These are phyloP conservation scores for Acanthurus lineatus DNA, from an alignment of 2,797 vertebrate genomes.

Conservation along the genomic window DNA sequence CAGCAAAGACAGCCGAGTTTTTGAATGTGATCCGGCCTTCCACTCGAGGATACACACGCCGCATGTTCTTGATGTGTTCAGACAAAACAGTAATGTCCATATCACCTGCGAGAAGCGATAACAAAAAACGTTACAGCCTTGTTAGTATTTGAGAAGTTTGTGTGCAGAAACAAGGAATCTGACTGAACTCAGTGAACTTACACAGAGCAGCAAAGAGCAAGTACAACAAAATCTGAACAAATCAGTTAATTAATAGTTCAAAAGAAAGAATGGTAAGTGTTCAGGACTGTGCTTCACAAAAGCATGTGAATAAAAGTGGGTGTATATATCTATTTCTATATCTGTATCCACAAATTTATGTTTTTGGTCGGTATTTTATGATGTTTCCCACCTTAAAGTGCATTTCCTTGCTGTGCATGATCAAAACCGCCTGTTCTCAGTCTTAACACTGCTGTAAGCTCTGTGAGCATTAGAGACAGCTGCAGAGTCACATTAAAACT, in stretches of 20 bases:
- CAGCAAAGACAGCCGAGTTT: constrained; percentile 53
- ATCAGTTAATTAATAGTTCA: too few species aligned
- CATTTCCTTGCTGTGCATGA: not conserved
- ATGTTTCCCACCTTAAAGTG: not conserved
- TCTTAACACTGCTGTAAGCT: not conserved
- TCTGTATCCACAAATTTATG: too few species aligned
- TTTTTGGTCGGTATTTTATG: not conserved
- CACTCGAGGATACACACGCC: constrained; percentile 87
- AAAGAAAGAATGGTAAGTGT: too few species aligned
- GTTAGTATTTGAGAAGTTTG: not conserved
- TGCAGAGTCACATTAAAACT: not conserved
- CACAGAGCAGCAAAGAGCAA: too few species aligned
- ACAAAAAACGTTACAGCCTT: not conserved
- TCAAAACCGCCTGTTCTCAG: not conserved
- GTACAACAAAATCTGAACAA: too few species aligned
- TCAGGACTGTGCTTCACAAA: too few species aligned
- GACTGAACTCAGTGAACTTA: too few species aligned
- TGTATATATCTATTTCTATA: too few species aligned
- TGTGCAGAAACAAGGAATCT: too few species aligned
- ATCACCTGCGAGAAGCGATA: constrained; percentile 82
- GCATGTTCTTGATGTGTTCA: constrained; percentile 87
- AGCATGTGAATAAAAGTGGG: too few species aligned
- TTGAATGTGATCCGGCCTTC: constrained; percentile 90
- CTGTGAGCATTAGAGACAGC: not conserved
- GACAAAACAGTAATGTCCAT: constrained; percentile 87